Base-by-base conservation (phyloP, 64 coral and sea anemone species). In the Acropora tenuis region DNA sequence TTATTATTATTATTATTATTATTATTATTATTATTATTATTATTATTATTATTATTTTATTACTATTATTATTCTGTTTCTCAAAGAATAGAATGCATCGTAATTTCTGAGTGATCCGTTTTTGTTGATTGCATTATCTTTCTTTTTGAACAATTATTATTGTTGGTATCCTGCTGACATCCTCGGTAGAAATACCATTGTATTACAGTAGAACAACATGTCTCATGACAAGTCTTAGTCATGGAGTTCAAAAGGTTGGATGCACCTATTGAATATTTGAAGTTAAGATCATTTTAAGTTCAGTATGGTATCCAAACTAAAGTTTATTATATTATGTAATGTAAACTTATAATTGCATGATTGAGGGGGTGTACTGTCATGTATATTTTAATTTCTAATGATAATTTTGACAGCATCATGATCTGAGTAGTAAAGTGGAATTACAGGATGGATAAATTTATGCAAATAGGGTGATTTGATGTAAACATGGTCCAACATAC, bases 361-460 rank as follows among this genome's bases (percentile, higher is more conserved):
- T 63, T 63, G 8, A 63, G 60, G 6, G 60, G 60, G 60, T 63
- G 0, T 63, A 63, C 60, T 63, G 60, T 16, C 11, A 63, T 63
- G 60, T 63, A 63, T 63, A 63, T 63, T 63, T 63, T 63, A 63
- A 63, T 63, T 63, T 5, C 2, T 13, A 63, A 18, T 63, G 60
- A 63, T 63, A 63, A 91, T 69, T 77, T 73, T 91, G 61, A 84
- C 80, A 61, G 90, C 79, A 20, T 84, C 90, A 91, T 91, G 80
- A 91, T 91, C 90, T 75, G 90, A 91, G 57, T 91, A 91, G 79
- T 91, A 91, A 61, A 84, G 63, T 76, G 79, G 68, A 41, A 91
- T 48, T 58, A 91, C 90, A 74, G 49, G 52, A 73, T 47, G 73
- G 83, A 53, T 49, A 84, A 91, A 19, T 30, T 69, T 76, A 50